A percentile compares a stretch with the other conserved stretches of the same genome.
phyloP scores from a whole-genome alignment of 2,888 invertebrate species.

The Buathra laborator region DNA sequence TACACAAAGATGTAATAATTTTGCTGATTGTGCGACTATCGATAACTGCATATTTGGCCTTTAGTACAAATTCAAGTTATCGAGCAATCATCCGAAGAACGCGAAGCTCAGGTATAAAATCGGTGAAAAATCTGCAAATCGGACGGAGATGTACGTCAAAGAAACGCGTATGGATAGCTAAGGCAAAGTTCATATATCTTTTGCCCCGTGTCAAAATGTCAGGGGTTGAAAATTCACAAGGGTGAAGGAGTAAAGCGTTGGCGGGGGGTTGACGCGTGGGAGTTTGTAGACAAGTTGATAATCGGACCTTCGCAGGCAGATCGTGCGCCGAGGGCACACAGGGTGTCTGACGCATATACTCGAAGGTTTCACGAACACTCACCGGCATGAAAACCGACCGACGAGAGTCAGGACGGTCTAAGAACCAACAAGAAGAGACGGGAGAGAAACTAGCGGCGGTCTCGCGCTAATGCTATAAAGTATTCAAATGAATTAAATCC shows the following conservation, averaged over 20 bases:
- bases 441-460: slow-evolving; percentile 26
- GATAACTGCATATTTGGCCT: too few species aligned
- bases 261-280: slow-evolving; percentile 34
- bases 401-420: slow-evolving; percentile 47
- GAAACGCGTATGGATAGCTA: not conserved
- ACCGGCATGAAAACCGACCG: slow-evolving; percentile 54
- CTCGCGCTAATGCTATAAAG: slow-evolving; percentile 53
- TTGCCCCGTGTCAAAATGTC: slow-evolving; percentile 16
- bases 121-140: too few species aligned
- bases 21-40: too few species aligned
- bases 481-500: slow-evolving; percentile 66
- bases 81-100: too few species aligned
- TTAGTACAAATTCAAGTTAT: too few species aligned
- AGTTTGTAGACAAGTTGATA: slow-evolving; percentile 52
- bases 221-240: slow-evolving; percentile 25
- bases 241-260: slow-evolving; percentile 4
- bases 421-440: slow-evolving; percentile 36
- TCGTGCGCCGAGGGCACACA: slow-evolving; percentile 31
- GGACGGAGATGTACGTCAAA: too few species aligned
- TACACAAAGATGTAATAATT: too few species aligned
- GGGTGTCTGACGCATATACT: slow-evolving; percentile 39
- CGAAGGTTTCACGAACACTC: slow-evolving; percentile 23
- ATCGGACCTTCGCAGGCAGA: slow-evolving; percentile 50
- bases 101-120: too few species aligned
- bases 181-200: not conserved